phyloP scores from a whole-genome alignment of 2,113 vertebrate genomes.

The Myiagra hebetior region DNA sequence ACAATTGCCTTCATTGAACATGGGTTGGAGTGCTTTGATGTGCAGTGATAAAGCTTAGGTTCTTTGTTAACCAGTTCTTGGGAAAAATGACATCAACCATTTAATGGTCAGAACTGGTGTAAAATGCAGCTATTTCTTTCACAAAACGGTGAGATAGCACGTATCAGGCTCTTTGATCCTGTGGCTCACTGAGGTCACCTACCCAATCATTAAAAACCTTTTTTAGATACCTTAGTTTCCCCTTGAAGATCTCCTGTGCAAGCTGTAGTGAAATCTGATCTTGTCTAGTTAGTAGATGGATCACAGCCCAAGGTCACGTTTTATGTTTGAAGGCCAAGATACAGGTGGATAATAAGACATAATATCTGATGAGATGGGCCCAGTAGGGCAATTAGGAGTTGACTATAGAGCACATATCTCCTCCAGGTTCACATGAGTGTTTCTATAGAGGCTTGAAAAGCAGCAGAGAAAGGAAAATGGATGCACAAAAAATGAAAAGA shows the following conservation, averaged over 20 bases:
- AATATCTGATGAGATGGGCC: slow-evolving; percentile 16
- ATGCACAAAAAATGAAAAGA: background rate
- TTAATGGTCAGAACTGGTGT: background rate
- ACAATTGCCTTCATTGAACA: background rate
- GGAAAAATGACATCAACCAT: background rate
- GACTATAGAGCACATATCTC: background rate
- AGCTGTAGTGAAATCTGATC: background rate
- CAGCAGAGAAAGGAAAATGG: background rate
- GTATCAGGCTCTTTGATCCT: background rate
- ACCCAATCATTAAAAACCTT: background rate
- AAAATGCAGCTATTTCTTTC: background rate
- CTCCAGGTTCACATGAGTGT: background rate
- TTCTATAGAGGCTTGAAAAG: slow-evolving; percentile 1
- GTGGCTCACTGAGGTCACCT: background rate
- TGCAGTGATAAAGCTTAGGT: background rate
- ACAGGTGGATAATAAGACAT: slow-evolving; percentile 1
- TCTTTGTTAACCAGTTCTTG: background rate
- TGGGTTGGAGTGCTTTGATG: background rate
- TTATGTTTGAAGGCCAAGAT: background rate
- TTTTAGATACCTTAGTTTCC: background rate
- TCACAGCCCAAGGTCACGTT: background rate
- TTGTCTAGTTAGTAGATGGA: background rate
- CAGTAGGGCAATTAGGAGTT: slow-evolving; percentile 33
- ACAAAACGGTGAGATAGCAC: background rate
- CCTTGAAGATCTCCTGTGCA: background rate